Conservation (phyloP, 2,113 vertebrate genomes). For the Cynocephalus volans region DNA sequence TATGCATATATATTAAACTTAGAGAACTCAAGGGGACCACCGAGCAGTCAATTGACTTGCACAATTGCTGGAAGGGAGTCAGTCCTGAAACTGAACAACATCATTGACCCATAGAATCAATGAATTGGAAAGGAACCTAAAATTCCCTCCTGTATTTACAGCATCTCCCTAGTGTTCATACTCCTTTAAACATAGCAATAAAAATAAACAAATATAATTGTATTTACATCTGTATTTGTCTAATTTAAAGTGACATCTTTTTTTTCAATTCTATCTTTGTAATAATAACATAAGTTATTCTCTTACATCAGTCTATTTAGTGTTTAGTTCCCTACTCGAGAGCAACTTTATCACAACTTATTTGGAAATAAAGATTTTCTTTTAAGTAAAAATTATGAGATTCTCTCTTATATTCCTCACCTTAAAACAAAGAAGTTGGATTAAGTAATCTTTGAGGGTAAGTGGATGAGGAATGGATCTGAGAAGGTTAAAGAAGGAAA, state of each 20-base stretch:
- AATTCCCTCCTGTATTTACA: neutral
- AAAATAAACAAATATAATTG: neutral
- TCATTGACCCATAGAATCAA: neutral
- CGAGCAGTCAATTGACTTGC: neutral
- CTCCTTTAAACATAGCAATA: neutral
- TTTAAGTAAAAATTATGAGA: neutral
- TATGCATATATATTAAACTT: too few relatives aligned
- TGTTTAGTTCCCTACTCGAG: neutral
- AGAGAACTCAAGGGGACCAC: neutral
- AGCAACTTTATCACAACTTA: neutral
- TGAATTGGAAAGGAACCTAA: neutral
- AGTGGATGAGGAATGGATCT: neutral
- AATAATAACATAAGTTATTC: neutral
- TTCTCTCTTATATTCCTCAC: neutral
- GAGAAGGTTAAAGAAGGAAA: constrained; percentile 28
- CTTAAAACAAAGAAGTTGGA: neutral
- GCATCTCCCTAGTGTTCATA: neutral
- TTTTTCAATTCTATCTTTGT: neutral
- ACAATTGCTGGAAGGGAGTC: neutral
- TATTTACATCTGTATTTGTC: neutral
- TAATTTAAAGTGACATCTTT: neutral
- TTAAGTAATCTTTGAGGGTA: neutral
- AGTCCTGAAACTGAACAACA: neutral
- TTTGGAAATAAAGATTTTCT: neutral
- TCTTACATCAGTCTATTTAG: neutral